phyloP scores from a whole-genome alignment of 2,797 vertebrate genomes.

The Halcyon smyrnensis region DNA sequence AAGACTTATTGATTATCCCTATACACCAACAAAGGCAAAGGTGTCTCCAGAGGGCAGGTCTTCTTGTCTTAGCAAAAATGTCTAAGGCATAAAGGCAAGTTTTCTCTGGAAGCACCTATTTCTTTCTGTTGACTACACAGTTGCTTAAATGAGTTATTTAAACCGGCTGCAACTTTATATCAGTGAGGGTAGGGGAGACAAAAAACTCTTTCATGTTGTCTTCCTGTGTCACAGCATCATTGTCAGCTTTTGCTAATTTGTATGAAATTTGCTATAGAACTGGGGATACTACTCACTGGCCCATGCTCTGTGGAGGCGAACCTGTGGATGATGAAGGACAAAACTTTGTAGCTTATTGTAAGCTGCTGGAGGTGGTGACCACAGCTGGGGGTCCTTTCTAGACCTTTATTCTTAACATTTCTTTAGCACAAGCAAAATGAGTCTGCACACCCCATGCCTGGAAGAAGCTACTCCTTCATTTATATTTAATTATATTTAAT shows the following conservation, averaged over 20 bases:
- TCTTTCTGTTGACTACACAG: not conserved
- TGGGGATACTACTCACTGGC: not conserved
- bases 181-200: not conserved
- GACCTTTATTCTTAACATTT: not conserved
- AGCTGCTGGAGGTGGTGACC: not conserved
- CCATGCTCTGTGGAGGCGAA: not conserved
- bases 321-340: not conserved
- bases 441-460: not conserved
- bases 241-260: not conserved
- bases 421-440: not conserved
- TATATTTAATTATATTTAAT: not conserved
- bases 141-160: not conserved
- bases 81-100: not conserved
- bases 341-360: not conserved
- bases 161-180: not conserved
- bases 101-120: not conserved
- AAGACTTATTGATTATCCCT: not conserved
- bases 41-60: not conserved
- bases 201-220: not conserved
- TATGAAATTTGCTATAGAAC: not conserved
- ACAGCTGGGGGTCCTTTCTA: not conserved
- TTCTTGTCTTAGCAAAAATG: not conserved
- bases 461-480: not conserved
- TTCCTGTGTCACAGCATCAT: not conserved
- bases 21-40: not conserved